Conservation (phyloP, 2,113 vertebrate species). For the Chinchilla lanigera region DNA sequence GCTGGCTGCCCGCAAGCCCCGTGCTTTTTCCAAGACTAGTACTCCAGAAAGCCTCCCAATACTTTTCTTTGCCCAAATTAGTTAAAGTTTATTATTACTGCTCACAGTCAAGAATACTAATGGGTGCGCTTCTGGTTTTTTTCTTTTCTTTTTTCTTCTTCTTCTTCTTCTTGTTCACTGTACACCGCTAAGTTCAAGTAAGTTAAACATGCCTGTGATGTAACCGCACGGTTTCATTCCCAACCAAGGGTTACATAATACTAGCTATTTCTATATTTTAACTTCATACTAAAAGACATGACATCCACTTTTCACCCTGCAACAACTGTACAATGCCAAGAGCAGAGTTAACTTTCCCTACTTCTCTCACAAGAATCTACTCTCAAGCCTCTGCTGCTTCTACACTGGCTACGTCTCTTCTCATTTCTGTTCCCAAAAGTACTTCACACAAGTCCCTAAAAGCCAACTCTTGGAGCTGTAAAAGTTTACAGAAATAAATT, state of each 20-base stretch:
- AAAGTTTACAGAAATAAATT: slow-evolving; percentile 33
- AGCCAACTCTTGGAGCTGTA: slow-evolving; percentile 1
- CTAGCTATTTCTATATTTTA: slow-evolving; percentile 34
- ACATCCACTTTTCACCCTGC: slow-evolving; percentile 29
- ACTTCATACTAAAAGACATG: slow-evolving; percentile 21
- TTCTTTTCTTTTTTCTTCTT: not conserved
- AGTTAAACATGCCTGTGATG: not conserved
- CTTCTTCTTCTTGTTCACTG: not conserved
- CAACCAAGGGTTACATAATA: slow-evolving; percentile 13
- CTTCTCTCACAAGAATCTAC: slow-evolving; percentile 12
- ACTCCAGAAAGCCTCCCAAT: not conserved
- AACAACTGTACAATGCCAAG: not conserved
- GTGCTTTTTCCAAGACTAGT: not conserved
- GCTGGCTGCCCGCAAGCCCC: not conserved
- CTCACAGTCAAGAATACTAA: slow-evolving; percentile 1
- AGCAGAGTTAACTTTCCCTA: slow-evolving; percentile 4
- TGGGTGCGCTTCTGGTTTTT: not conserved
- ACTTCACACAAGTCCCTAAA: not conserved
- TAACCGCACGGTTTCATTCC: not conserved
- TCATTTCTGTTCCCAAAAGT: slow-evolving; percentile 17
- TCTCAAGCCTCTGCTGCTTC: slow-evolving; percentile 33
- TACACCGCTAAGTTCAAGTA: not conserved
- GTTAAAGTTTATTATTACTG: slow-evolving; percentile 24
- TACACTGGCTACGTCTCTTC: not conserved
- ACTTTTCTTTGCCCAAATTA: not conserved